Conservation (phyloP, 92 coral and sea anemone species). For the Diadumene lineata region DNA sequence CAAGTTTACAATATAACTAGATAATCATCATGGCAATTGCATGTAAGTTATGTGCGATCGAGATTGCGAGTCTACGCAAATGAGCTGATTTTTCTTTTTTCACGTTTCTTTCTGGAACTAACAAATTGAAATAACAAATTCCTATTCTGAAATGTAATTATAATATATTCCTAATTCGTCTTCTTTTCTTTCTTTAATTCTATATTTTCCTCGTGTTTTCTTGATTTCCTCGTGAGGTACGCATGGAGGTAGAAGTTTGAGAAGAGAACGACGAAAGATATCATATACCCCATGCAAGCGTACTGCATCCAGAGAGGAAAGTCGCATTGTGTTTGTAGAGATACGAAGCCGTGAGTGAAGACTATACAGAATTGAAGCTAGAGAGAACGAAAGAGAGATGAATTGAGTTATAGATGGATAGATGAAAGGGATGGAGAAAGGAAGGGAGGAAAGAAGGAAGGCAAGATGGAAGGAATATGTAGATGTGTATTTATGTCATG, state of each 20-base stretch:
- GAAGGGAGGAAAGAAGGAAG: neutral
- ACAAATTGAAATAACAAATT: too few species aligned
- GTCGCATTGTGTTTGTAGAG: conserved; percentile 61
- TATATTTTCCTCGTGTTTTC: conserved; percentile 1
- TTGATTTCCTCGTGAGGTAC: conserved; percentile 39
- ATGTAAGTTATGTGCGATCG: too few species aligned
- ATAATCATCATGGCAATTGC: too few species aligned
- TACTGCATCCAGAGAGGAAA: conserved; percentile 92
- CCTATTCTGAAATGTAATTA: too few species aligned
- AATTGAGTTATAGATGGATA: neutral
- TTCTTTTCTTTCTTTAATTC: neutral
- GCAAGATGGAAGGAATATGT: neutral
- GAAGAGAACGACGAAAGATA: conserved; percentile 74
- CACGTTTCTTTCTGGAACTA: too few species aligned
- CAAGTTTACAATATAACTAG: too few species aligned
- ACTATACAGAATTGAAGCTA: conserved; percentile 77
- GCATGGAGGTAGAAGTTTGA: conserved; percentile 80
- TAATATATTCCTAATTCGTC: too few species aligned
- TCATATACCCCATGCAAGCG: conserved; percentile 71
- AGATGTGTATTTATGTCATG: too few species aligned
- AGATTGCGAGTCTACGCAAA: too few species aligned
- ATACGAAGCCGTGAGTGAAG: conserved; percentile 57
- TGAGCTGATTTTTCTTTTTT: too few species aligned
- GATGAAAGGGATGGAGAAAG: neutral
- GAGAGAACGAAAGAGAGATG: too few species aligned